Evolutionary conservation across 2,797 vertebrate species (phyloP).

Genomic region (Telmatherina bonti): DNA sequence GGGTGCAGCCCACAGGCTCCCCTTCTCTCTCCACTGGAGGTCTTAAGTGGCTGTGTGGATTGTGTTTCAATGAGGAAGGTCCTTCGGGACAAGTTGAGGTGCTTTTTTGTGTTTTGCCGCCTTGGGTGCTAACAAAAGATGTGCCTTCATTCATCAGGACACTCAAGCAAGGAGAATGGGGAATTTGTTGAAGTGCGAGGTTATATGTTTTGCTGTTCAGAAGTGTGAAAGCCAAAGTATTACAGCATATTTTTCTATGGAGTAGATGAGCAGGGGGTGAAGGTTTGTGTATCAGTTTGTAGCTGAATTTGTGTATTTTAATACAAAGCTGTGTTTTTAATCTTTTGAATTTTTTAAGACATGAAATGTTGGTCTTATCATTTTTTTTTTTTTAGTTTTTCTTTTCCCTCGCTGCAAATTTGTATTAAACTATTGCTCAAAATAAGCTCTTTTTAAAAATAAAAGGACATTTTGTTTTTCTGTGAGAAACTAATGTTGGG

Average conservation of each 20-base stretch:
- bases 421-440: background rate
- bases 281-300: slow-evolving; percentile 5
- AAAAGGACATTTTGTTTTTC: background rate
- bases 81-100: slow-evolving; percentile 41
- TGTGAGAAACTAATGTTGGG: background rate
- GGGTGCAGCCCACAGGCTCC: slow-evolving; percentile 41
- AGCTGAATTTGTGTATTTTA: background rate
- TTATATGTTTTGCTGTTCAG: slow-evolving; percentile 10
- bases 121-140: slow-evolving; percentile 34
- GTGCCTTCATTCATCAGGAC: slow-evolving; percentile 44
- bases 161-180: slow-evolving; percentile 2
- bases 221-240: slow-evolving; percentile 15
- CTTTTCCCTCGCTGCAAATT: background rate
- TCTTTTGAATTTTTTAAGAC: background rate
- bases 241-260: background rate
- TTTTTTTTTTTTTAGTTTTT: background rate
- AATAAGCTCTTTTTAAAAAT: background rate
- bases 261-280: background rate
- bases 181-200: slow-evolving; percentile 25
- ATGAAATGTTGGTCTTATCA: background rate
- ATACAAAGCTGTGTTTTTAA: background rate
- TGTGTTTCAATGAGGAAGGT: slow-evolving; percentile 49
- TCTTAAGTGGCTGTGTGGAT: slow-evolving; percentile 57
- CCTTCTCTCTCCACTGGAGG: slow-evolving; percentile 48
- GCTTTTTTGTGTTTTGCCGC: slow-evolving; percentile 45